Evolutionary conservation across 2,113 vertebrate genomes (phyloP).

Genomic region (Antechinus stuartii): DNA sequence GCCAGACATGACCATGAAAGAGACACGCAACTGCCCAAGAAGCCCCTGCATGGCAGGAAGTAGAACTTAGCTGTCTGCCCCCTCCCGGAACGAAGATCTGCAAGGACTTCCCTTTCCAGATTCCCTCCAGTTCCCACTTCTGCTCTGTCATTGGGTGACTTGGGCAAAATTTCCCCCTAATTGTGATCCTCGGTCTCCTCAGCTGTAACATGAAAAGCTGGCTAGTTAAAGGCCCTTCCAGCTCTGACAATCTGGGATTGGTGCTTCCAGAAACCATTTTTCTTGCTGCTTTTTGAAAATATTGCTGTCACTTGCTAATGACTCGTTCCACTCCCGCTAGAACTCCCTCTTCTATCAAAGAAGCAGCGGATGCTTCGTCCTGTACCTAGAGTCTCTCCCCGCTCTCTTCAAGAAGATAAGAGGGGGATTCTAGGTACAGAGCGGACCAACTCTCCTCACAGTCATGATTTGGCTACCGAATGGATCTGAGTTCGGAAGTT

Average conservation of each 20-base stretch:
- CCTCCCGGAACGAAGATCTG: neutral
- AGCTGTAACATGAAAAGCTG: slow-evolving; percentile 27
- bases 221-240: neutral
- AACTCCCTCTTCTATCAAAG: neutral
- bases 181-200: neutral
- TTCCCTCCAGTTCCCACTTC: neutral
- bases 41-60: slow-evolving; percentile 22
- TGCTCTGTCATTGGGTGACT: slow-evolving; percentile 1
- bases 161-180: slow-evolving; percentile 5
- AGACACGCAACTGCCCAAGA: slow-evolving; percentile 48
- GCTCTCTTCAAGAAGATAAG: neutral
- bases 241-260: neutral
- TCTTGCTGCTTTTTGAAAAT: slow-evolving; percentile 15
- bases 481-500: neutral
- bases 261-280: neutral
- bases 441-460: neutral
- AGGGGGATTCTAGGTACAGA: neutral
- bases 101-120: neutral
- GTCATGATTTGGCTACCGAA: neutral
- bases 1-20: neutral
- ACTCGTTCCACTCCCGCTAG: neutral
- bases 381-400: neutral
- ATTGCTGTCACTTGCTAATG: neutral
- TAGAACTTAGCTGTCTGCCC: slow-evolving; percentile 37
- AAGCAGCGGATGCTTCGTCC: neutral